Percentiles rank a stretch among this genome's conserved stretches.
Evolutionary conservation across 2,113 vertebrate genomes (phyloP).

Genomic region (Lepus americanus): DNA sequence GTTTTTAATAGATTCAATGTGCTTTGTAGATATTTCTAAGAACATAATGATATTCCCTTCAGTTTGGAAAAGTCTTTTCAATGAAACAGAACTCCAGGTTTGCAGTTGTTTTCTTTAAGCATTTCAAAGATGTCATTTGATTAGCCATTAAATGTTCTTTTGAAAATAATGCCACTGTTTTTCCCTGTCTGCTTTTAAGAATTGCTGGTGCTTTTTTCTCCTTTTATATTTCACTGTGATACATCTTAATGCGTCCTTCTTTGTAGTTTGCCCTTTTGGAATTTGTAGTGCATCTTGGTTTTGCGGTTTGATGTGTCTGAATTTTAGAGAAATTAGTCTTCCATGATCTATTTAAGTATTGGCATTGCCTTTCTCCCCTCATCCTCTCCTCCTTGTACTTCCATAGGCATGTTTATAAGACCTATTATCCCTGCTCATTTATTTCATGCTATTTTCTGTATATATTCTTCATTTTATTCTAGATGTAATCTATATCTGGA

Average conservation of each 20-base stretch:
- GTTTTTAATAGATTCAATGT: too few relatives aligned
- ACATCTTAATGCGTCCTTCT: not conserved
- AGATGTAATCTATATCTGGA: not conserved
- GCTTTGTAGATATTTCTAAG: too few relatives aligned
- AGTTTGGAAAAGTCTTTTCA: not conserved
- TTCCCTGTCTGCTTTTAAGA: conserved; percentile 16
- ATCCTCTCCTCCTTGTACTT: not conserved
- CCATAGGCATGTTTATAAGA: not conserved
- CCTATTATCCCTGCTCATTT: not conserved
- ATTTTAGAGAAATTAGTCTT: not conserved
- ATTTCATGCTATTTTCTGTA: not conserved
- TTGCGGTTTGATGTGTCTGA: not conserved
- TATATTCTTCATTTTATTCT: not conserved
- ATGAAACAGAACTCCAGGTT: not conserved
- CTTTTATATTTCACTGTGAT: not conserved
- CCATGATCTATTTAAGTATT: not conserved
- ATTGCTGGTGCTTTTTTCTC: not conserved
- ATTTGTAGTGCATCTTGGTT: not conserved
- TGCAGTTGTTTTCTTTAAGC: not conserved
- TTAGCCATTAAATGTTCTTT: not conserved
- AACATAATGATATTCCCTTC: too few relatives aligned
- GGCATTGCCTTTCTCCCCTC: not conserved
- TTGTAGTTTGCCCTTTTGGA: not conserved
- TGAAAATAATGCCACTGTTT: not conserved
- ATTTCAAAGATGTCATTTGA: not conserved